Evolutionary conservation across 2,888 invertebrate species (phyloP), one percentile per base, ranked within the genome.

Genomic region (Isotomurus palustris): DNA sequence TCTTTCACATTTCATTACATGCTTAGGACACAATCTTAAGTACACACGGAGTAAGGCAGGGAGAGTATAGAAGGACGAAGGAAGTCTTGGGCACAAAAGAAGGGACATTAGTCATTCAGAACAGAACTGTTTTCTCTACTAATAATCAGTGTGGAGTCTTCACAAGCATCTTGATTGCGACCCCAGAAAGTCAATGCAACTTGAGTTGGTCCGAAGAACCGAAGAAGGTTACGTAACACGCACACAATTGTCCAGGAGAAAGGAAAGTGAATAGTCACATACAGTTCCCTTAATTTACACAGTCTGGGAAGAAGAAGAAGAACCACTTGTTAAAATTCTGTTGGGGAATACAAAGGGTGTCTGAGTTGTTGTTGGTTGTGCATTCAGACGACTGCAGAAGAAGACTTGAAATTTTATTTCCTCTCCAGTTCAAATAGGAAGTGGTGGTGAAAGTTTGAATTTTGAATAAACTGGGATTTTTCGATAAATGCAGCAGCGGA

Each of bases 231-330:
- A n/a, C n/a, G n/a, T n/a, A n/a, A n/a, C n/a, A n/a, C n/a, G n/a
- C n/a, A n/a, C n/a, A 49, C 29, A 49, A 49, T 24, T 49, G 32
- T 49, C 49, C 35, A n/a, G 17, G 49, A 49, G 32, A 32, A 49
- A 49, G 35, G 12, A 47, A 49, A 32, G 19, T n/a, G n/a, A n/a
- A n/a, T n/a, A n/a, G n/a, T n/a, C n/a, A n/a, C n/a, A n/a, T n/a
- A n/a, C n/a, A n/a, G n/a, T n/a, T n/a, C n/a, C n/a, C 35, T 35
- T 49, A 49, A 49, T 49, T 49, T 49, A 49, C n/a, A n/a, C 35
- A 49, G 49, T 29, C 35, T 32, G 19, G 19, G 21, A 17, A n/a
- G n/a, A n/a, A n/a, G n/a, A n/a, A n/a, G n/a, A 35, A 32, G 32
- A 49, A 5, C 10, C 49, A 3, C 49, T 49, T 43, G 43, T 43